Evolutionary conservation across 2,113 vertebrate genomes (phyloP).

Genomic region (Myrmophylax atrothorax): DNA sequence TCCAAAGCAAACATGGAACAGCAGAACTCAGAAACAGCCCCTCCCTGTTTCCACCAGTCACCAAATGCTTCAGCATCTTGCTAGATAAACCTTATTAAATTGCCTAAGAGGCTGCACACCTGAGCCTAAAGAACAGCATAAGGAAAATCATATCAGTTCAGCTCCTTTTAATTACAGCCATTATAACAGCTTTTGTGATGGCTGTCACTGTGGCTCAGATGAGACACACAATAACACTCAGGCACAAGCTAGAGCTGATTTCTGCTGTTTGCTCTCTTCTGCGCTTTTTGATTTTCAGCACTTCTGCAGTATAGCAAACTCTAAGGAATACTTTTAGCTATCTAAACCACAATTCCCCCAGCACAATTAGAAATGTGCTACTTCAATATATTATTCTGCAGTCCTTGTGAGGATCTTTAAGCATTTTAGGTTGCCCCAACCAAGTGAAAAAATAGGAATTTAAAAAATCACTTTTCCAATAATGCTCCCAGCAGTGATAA

Average conservation of each 20-base stretch:
- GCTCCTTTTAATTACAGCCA: not conserved
- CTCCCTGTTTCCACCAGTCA: not conserved
- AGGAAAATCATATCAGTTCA: not conserved
- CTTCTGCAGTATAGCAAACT: not conserved
- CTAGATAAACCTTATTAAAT: not conserved
- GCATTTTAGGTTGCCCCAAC: not conserved
- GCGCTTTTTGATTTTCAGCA: not conserved
- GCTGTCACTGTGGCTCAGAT: not conserved
- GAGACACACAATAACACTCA: not conserved
- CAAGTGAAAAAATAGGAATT: not conserved
- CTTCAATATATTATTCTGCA: not conserved
- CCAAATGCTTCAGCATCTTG: not conserved
- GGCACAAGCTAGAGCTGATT: not conserved
- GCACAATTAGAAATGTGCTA: not conserved
- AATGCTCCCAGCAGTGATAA: not conserved
- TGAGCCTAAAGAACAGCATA: not conserved
- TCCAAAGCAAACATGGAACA: constrained; percentile 9
- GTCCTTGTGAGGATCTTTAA: not conserved
- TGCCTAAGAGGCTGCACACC: not conserved
- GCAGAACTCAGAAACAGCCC: not conserved
- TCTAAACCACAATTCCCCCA: not conserved
- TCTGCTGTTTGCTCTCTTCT: not conserved
- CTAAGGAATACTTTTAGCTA: not conserved
- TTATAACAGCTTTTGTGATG: not conserved
- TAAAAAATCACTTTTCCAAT: not conserved